phyloP scores from a whole-genome alignment of 2,113 vertebrate genomes.

The Daboia siamensis region DNA sequence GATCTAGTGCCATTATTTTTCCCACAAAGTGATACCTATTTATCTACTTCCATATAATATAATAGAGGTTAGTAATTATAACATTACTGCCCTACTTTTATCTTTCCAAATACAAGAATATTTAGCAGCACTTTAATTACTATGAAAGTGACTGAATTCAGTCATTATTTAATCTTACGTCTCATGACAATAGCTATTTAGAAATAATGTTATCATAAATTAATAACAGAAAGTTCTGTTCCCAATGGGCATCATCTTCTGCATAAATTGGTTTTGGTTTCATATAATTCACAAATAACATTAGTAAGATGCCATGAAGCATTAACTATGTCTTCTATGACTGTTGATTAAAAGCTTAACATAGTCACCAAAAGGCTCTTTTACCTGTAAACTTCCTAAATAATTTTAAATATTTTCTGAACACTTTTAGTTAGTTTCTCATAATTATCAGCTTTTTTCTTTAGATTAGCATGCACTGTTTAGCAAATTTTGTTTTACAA shows the following conservation, averaged over 20 bases:
- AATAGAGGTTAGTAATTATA: background rate
- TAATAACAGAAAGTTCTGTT: background rate
- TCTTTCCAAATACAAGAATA: background rate
- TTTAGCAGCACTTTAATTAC: background rate
- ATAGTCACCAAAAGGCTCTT: background rate
- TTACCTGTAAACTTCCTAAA: background rate
- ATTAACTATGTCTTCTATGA: background rate
- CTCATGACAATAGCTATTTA: conserved; percentile 16
- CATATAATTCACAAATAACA: conserved; percentile 20
- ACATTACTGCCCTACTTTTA: background rate
- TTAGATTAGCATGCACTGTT: background rate
- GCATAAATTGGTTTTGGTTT: conserved; percentile 1
- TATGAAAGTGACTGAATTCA: background rate
- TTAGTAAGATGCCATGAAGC: conserved; percentile 29
- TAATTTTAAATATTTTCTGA: background rate
- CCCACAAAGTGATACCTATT: conserved; percentile 29
- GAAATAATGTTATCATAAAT: conserved; percentile 24
- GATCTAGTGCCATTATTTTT: background rate
- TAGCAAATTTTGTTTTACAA: background rate
- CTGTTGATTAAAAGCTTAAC: background rate
- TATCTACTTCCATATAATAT: background rate
- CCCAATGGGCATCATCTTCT: conserved; percentile 16
- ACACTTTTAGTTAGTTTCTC: background rate
- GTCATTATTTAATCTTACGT: conserved; percentile 18
- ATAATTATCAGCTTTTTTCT: background rate